phyloP scores from a whole-genome alignment of 2,113 vertebrate genomes.

The Petrocephalus microphthalmus region DNA sequence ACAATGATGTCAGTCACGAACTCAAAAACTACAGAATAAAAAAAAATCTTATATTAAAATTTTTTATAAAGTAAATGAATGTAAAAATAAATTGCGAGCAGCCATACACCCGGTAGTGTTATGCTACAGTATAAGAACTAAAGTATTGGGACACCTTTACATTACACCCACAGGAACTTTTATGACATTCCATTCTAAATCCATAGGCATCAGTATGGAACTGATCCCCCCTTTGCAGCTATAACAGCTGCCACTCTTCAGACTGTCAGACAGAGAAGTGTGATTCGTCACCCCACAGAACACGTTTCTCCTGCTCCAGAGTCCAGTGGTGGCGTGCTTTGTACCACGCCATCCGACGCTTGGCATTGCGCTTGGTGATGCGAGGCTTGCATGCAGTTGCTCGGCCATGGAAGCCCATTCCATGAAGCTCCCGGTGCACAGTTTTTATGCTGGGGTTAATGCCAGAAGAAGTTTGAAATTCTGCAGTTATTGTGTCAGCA shows the following conservation, averaged over 20 bases:
- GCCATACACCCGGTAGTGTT: background rate
- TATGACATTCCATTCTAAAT: no score
- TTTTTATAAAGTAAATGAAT: background rate
- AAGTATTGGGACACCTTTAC: background rate
- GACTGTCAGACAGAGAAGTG: background rate
- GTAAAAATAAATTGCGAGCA: background rate
- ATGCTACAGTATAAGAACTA: background rate
- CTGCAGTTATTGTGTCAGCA: background rate
- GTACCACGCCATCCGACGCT: background rate
- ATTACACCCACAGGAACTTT: background rate
- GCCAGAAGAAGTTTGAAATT: background rate
- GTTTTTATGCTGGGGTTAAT: background rate
- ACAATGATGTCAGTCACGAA: background rate
- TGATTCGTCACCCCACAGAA: background rate
- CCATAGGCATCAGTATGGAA: no score
- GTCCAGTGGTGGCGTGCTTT: background rate
- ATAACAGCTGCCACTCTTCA: no score
- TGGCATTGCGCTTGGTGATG: background rate
- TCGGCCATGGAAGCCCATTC: background rate
- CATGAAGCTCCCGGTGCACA: background rate
- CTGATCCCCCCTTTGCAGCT: no score
- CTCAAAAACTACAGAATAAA: background rate
- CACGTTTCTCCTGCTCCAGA: background rate
- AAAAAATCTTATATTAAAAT: no score
- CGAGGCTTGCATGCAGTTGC: no score